Base-by-base conservation (phyloP, 2,888 invertebrate genomes). In the Coenonympha arcania region DNA sequence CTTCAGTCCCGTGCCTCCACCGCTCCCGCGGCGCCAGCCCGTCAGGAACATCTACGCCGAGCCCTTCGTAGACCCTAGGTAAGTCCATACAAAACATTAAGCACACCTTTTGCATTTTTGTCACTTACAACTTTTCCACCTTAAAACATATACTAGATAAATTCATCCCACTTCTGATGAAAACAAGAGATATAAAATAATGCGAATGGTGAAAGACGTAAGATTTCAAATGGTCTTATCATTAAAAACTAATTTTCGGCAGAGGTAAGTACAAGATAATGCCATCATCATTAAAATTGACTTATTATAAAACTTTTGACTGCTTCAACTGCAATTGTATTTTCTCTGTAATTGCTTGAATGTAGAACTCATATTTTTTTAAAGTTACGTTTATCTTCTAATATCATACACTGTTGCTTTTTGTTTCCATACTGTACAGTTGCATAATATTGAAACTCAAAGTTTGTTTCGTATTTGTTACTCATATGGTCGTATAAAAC, bases 31-130 rank as follows among this genome's bases (percentile, higher is more conserved):
- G 54, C 83, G 90, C 57, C 88, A 89, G 71, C 87, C 87, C 41
- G 88, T 89, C 65, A 79, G 90, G 70, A 90, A 90, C 75, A 90
- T 90, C 76, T 90, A 90, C 66, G 90, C 90, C 31, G 90, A 90
- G 68, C 90, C 90, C 64, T 90, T 90, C 79, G 87, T 89, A 60
- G 90, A 90, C 69, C 87, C 85, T 71, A 86, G 87, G 87, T 87
- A 77, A 85, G 86, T 78, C 44, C 15, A 20, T 31, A 41, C 34
- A 13, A 11, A 47, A 30, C 34, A 6, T 19, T 5, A 11, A 36
- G 19, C 15, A 11, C 18, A 6, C 6, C 16, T 2, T 41, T 26
- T 28, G 15, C 3, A 41, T 18, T 26, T 41, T 16, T 41, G 16
- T 41, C 15, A 16, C 6, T n/a, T 0, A 6, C 5, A 26, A 41